Percentiles rank a stretch among this genome's conserved stretches.
Evolutionary conservation across 2,888 invertebrate genomes (phyloP).

Genomic region (Amiota communis): DNA sequence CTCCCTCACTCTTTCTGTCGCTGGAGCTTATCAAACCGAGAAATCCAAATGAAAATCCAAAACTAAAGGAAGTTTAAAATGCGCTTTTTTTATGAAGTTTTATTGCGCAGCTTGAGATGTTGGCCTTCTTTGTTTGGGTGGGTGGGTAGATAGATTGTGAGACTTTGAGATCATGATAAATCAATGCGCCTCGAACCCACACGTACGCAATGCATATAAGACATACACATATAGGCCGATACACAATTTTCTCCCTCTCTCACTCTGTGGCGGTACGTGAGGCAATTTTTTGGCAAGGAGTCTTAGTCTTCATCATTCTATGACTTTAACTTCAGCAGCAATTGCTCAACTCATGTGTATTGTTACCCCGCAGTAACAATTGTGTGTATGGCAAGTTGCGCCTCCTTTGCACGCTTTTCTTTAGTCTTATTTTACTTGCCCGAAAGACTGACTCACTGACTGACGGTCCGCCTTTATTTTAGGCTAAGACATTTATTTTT

Average conservation of each 20-base stretch:
- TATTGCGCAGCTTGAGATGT: conserved; percentile 43
- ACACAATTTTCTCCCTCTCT: no score
- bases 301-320: no score
- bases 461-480: conserved; percentile 42
- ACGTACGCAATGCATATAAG: conserved; percentile 52
- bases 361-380: no score
- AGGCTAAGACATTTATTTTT: conserved; percentile 66
- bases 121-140: background rate
- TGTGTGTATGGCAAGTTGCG: conserved; percentile 24
- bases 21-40: background rate
- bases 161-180: conserved; percentile 65
- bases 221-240: conserved; percentile 45
- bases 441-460: background rate
- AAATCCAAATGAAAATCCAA: conserved; percentile 20
- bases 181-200: conserved; percentile 68
- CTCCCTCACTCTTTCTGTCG: background rate
- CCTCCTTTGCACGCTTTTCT: conserved; percentile 36
- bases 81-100: conserved; percentile 49
- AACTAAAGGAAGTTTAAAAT: conserved; percentile 54
- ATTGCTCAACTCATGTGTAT: no score
- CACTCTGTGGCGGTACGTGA: conserved; percentile 53
- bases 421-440: background rate
- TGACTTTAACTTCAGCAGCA: no score
- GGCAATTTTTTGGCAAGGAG: conserved; percentile 65
- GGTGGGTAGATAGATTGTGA: background rate